Base-by-base conservation (phyloP, 2,888 invertebrate species). In the Alsophila aescularia region DNA sequence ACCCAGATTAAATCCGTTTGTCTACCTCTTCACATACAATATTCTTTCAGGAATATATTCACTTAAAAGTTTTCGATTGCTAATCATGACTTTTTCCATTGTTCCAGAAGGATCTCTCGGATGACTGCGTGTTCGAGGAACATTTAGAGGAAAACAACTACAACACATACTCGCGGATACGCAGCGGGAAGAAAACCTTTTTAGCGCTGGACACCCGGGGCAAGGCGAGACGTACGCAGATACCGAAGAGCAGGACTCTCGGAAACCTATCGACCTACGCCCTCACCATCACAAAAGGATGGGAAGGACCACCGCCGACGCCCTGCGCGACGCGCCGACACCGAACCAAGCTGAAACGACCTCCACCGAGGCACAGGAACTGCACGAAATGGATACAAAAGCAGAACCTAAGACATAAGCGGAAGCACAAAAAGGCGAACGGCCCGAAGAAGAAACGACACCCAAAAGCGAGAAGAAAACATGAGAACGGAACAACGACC, bases 101-200 rank as follows among this genome's bases (percentile, higher is more conserved):
- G 93, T 96, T 95, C 75, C 96, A 97, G 96, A 95, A 94, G 92
- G 95, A 95, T 87, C 96, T 95, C 93, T 95, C 94, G 80, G 95
- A 95, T 82, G 95, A 96, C 77, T 97, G 97, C 92, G 94, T 96
- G 83, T 96, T 97, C 93, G 96, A 96, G 90, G 97, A 97, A 92
- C 95, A 94, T 81, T 94, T 96, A 86, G 96, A 95, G 85, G 94
- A 95, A 85, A 95, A 96, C 87, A 94, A 96, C 84, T 97, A 96
- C 92, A 97, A 96, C 85, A 96, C 96, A 54, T 97, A 97, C 90
- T 95, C 96, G 74, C 94, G 95, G 82, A 93, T 95, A 86, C 83
- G 89, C 64, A 92, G 87, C 63, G 93, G 93, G 71, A 92, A 92
- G 80, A 94, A 94, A 73, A 95, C 95, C 44, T 97, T 95, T 90